Evolutionary conservation across 1,140 invertebrate genomes (phyloP).

Genomic region (Micrasema minimum): DNA sequence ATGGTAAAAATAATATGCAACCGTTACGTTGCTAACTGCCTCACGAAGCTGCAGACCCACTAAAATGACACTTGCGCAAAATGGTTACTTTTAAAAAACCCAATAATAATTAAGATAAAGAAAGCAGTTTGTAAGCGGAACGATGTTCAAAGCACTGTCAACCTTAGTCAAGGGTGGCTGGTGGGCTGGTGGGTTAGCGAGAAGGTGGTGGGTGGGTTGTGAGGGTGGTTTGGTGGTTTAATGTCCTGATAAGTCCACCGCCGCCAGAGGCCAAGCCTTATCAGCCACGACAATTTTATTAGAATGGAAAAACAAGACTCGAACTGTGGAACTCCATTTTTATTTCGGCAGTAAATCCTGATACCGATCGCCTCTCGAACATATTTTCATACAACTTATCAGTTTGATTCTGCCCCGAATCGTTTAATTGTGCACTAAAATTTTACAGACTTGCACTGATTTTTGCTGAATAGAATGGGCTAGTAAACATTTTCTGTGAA

Average conservation of each 20-base stretch:
- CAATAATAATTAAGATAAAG: too few species aligned
- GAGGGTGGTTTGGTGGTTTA: conserved; percentile 47
- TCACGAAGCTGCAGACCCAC: too few species aligned
- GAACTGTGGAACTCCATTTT: conserved; percentile 47
- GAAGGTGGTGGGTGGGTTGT: neutral
- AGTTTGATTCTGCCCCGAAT: conserved; percentile 6
- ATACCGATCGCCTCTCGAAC: conserved; percentile 25
- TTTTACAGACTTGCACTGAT: too few species aligned
- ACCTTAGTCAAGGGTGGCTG: too few species aligned
- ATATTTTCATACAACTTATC: conserved; percentile 39
- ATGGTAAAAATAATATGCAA: too few species aligned
- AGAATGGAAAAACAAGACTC: conserved; percentile 51
- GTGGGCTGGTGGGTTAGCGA: neutral
- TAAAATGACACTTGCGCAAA: too few species aligned
- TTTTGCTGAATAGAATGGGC: too few species aligned
- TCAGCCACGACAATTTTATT: conserved; percentile 54
- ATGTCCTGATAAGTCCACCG: conserved; percentile 51
- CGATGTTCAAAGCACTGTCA: neutral
- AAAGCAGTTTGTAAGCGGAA: too few species aligned
- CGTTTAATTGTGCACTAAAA: too few species aligned
- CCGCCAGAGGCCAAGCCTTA: conserved; percentile 45
- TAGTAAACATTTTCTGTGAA: too few species aligned
- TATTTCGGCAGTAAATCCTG: conserved; percentile 30
- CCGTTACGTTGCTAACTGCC: too few species aligned
- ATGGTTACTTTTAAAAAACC: too few species aligned